Base-by-base conservation (phyloP, 1,140 invertebrate genomes). In the Paralvinella palmiformis region DNA sequence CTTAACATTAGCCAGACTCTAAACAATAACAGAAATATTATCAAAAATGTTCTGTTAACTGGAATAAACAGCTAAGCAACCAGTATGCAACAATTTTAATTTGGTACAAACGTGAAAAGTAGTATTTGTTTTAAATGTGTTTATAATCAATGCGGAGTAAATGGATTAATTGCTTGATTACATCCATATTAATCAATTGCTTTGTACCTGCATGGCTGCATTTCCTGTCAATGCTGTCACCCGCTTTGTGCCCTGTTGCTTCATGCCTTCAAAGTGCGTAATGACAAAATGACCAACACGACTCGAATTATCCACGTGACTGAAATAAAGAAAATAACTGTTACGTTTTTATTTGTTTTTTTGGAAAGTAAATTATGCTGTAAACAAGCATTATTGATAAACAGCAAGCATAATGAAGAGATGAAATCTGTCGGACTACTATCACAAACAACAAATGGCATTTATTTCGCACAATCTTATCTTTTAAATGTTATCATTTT, bases 251-350 rank as follows among this genome's bases (percentile, higher is more conserved):
- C 57, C 57, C 36, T 59, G 57, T 41, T 41, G 37, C n/a, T 13
- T 37, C 31, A 22, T 56, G 22, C 57, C 57, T 2, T 17, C 17
- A 29, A 59, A 59, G 36, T 59, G 17, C 5, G 31, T 59, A 33
- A 59, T 59, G 4, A 59, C 57, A n/a, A 59, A 20, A n/a, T n/a
- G 27, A 13, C 57, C 57, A 32, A 59, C 15, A 33, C 36, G 17
- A 29, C 31, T 33, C 17, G 57, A 35, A 33, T 59, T 59, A 13
- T 59, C 31, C 31, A 59, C 57, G 36, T 59, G 57, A 24, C 57
- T 59, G 36, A 15, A 33, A 33, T 6, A 59, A 59, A 13, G 32
- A 22, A 53, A 41, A 13, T 13, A 41, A 13, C n/a, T n/a, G 10
- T 41, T 41, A n/a, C n/a, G 37, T n/a, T 41, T n/a, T n/a, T n/a